These are phyloP conservation scores for Xiphophorus couchianus DNA, from an alignment of 2,113 vertebrate species.

Conservation along the genomic window DNA sequence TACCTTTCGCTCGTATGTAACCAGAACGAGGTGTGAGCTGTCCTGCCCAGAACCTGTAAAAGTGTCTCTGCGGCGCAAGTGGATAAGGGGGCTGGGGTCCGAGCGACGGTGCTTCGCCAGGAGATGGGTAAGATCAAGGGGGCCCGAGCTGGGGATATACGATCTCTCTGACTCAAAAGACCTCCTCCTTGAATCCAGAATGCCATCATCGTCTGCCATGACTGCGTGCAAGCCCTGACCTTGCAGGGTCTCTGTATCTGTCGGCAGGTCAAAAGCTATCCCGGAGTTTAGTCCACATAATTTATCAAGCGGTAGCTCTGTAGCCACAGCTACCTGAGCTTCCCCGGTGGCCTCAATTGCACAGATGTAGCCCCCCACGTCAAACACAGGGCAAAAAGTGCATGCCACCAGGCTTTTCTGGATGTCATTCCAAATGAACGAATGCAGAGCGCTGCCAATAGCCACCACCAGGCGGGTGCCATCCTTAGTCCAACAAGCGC, in stretches of 20 bases:
- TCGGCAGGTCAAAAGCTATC: constrained; percentile 79
- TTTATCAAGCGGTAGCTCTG: constrained; percentile 92
- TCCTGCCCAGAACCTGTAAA: constrained; percentile 88
- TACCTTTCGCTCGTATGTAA: constrained; percentile 89
- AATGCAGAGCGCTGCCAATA: constrained; percentile 87
- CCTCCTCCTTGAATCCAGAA: constrained; percentile 70
- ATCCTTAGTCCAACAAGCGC: constrained; percentile 94
- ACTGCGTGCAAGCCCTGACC: constrained; percentile 60
- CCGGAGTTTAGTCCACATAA: constrained; percentile 89
- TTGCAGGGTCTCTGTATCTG: constrained; percentile 58
- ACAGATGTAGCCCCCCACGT: constrained; percentile 86
- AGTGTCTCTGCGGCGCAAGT: constrained; percentile 84
- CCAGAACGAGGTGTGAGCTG: constrained; percentile 91
- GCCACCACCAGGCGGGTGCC: constrained; percentile 91
- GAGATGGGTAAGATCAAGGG: constrained; percentile 88
- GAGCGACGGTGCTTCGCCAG: constrained; percentile 78
- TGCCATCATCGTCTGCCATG: constrained; percentile 68
- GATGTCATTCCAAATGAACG: constrained; percentile 91
- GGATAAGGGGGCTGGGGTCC: constrained; percentile 85
- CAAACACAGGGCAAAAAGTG: constrained; percentile 87
- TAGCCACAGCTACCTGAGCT: constrained; percentile 87
- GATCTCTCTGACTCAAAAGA: constrained; percentile 78
- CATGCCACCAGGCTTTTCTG: constrained; percentile 86
- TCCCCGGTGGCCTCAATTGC: constrained; percentile 83
- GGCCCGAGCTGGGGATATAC: constrained; percentile 76